Percentiles rank a stretch among this genome's conserved stretches.
Evolutionary conservation across 2,113 vertebrate genomes (phyloP).

Genomic region (Leptobrachium ailaonicum): DNA sequence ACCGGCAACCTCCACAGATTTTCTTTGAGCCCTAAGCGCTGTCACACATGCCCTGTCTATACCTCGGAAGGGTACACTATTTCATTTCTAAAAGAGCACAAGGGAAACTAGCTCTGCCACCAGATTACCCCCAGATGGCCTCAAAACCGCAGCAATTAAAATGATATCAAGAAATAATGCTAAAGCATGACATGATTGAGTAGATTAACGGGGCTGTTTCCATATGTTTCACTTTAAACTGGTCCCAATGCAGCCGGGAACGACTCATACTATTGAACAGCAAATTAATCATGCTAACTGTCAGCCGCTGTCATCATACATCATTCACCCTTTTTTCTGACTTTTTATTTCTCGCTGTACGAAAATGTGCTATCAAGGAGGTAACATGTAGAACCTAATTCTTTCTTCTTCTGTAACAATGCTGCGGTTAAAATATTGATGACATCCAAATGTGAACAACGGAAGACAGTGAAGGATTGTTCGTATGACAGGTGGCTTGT

Average conservation of each 20-base stretch:
- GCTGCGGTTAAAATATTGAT: constrained; percentile 41
- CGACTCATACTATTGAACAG: constrained; percentile 44
- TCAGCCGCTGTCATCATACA: constrained; percentile 45
- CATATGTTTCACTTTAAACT: constrained; percentile 46
- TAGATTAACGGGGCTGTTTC: constrained; percentile 41
- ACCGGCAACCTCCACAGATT: not conserved
- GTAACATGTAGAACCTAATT: constrained; percentile 18
- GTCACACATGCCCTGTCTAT: constrained; percentile 1
- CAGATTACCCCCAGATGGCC: constrained; percentile 38
- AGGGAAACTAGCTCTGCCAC: constrained; percentile 17
- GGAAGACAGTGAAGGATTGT: constrained; percentile 18
- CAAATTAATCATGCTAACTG: constrained; percentile 51
- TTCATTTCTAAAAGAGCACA: constrained; percentile 36
- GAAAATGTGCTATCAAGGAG: constrained; percentile 44
- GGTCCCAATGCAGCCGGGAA: constrained; percentile 44
- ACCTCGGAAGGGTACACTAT: not conserved
- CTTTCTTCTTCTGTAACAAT: constrained; percentile 23
- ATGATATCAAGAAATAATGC: constrained; percentile 45
- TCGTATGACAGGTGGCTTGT: constrained; percentile 30
- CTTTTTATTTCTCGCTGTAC: constrained; percentile 33
- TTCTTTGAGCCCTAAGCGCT: not conserved
- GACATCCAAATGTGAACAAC: constrained; percentile 25
- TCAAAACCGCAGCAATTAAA: constrained; percentile 49
- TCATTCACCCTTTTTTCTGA: constrained; percentile 40
- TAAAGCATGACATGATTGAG: constrained; percentile 51